Percentiles rank a stretch among this genome's conserved stretches.
phyloP scores from a whole-genome alignment of 2,113 vertebrate species.

The Aleadryas rufinucha region DNA sequence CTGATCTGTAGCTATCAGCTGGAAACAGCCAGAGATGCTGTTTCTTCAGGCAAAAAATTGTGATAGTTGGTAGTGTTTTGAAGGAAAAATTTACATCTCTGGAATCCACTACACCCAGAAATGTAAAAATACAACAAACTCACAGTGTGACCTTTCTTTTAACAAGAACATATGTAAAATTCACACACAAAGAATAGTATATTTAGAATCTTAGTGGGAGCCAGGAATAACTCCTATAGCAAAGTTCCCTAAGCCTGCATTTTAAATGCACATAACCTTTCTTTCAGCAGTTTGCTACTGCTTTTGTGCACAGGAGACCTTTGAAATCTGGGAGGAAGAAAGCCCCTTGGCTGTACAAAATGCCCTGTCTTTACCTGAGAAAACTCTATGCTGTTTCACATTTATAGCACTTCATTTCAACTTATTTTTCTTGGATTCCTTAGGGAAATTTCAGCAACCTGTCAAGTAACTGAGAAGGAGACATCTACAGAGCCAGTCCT shows the following conservation, averaged over 20 bases:
- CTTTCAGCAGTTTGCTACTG: not conserved
- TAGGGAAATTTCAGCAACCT: not conserved
- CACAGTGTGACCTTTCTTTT: constrained; percentile 1
- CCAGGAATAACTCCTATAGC: not conserved
- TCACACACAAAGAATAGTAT: not conserved
- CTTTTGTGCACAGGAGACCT: constrained; percentile 16
- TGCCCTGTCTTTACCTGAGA: not conserved
- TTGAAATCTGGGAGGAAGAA: constrained; percentile 10
- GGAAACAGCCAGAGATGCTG: constrained; percentile 51
- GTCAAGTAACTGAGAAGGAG: not conserved
- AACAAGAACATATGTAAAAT: not conserved
- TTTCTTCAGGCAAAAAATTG: constrained; percentile 38
- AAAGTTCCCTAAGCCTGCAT: not conserved
- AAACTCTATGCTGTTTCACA: not conserved
- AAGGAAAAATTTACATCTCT: constrained; percentile 29
- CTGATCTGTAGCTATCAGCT: constrained; percentile 69
- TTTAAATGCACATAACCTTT: constrained; percentile 1
- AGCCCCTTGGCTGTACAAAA: not conserved
- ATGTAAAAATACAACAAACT: not conserved
- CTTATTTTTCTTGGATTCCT: not conserved
- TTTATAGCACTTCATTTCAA: constrained; percentile 4
- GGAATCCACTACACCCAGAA: not conserved
- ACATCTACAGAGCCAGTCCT: not conserved
- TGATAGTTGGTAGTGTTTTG: not conserved
- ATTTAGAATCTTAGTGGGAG: not conserved